Evolutionary conservation across 2,113 vertebrate species (phyloP).

Genomic region (Platichthys flesus): DNA sequence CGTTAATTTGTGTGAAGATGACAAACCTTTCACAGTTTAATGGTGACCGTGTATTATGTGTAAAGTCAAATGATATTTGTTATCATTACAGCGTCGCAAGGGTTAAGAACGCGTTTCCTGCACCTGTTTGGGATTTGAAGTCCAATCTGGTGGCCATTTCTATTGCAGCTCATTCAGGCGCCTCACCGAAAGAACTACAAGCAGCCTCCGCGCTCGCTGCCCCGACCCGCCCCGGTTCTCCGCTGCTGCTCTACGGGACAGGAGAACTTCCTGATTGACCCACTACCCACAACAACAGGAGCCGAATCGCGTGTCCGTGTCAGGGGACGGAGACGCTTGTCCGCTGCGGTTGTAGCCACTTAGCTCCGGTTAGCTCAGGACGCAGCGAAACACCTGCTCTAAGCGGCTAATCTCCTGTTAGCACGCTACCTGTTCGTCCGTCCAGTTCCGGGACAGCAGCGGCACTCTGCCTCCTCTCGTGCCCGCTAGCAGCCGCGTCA

Average conservation of each 20-base stretch:
- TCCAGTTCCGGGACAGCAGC: background rate
- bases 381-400: constrained; percentile 43
- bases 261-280: constrained; percentile 77
- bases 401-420: constrained; percentile 44
- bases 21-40: too few relatives aligned
- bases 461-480: background rate
- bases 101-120: background rate
- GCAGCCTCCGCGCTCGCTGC: constrained; percentile 2
- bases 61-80: too few relatives aligned
- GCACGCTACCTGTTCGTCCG: background rate
- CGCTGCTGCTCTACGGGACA: constrained; percentile 43
- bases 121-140: constrained; percentile 72
- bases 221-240: constrained; percentile 25
- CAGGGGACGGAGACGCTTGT: too few relatives aligned
- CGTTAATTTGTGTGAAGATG: too few relatives aligned
- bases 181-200: constrained; percentile 73
- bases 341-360: background rate
- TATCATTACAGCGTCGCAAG: background rate
- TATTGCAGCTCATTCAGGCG: background rate
- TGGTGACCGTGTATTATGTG: too few relatives aligned
- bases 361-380: background rate
- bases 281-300: constrained; percentile 47
- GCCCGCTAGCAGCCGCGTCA: background rate
- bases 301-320: background rate
- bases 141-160: background rate